Base-by-base conservation (phyloP, 2,113 vertebrate species). In the Peromyscus leucopus region DNA sequence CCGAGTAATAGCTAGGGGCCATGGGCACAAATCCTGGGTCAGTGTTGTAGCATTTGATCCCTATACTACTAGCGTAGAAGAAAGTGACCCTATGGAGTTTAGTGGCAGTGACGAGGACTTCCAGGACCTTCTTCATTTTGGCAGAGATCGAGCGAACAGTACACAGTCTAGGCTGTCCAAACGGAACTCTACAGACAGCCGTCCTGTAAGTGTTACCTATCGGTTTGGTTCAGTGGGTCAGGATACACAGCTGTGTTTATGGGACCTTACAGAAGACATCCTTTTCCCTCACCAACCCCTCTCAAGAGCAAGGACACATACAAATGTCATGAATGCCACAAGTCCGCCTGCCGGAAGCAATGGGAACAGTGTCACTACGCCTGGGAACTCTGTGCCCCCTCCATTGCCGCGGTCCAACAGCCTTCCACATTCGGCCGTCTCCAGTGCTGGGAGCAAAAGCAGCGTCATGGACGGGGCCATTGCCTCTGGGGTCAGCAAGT, bases 211-310 rank as follows among this genome's bases (percentile, higher is more conserved):
- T 2, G 99, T 99, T 36, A 99, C 99, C 0, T 99, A 99, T 78
- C 99, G 99, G 72, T 99, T 99, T 71, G 99, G 99, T 98, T 99
- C 99, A 0, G 99, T 99, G 98, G 99, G 99, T 91, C 99, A 99
- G 98, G 99, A 99, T 97, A 99, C 99, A 0, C 99, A 99, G 98
- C 98, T 99, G 85, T 99, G 99, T 98, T 98, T 99, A 96, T 99
- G 99, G 99, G 99, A 99, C 99, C 99, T 99, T 24, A 99, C 99
- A 7, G 99, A 99, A 98, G 99, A 99, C 97, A 99, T 99, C 96
- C 99, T 99, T 79, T 99, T 99, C 95, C 99, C 99, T 82, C 99
- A 99, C 98, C 99, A 99, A 69, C 99, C 99, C 74, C 98, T 99
- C 87, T 99, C 99, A 39, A 99, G 99, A 97, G 99, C 99, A 93